Base-by-base conservation (phyloP, 2,113 vertebrate genomes). In the Callocephalon fimbriatum region DNA sequence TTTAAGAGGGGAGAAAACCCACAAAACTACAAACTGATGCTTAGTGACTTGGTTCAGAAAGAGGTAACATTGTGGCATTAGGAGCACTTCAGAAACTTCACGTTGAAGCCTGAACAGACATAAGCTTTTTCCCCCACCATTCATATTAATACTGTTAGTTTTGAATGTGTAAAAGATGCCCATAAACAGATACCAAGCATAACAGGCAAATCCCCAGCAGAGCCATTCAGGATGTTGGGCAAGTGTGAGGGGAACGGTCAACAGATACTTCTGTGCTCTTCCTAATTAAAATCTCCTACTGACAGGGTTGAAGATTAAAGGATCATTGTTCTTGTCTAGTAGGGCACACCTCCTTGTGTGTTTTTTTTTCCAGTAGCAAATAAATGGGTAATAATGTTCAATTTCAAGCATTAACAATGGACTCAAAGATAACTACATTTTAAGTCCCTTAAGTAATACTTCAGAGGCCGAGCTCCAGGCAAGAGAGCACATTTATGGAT, bases 291-390 rank as follows among this genome's bases (percentile, higher is more conserved):
- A n/a, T 25, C 11, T 70, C 25, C 5, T n/a, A 3, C 13, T 47
- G 26, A 20, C 45, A 78, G 50, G 4, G 0, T 0, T 10, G 25
- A 23, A 35, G 21, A 44, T 3, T 7, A 6, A 77, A 79, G 32
- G 5, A 48, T 8, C 10, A 17, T 27, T 38, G 17, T 25, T 25
- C 29, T 27, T 37, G 35, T 15, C 61, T n/a, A 26, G 13, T 4
- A n/a, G 7, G 18, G 19, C 38, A 42, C 14, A 44, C 6, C 9
- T 51, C 42, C 29, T 50, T 27, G 20, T 31, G 25, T 2, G 6
- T 58, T 23, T 66, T 12, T 66, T 12, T 42, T 65, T 76, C 22
- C 53, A 73, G 4, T 9, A 47, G 59, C 10, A 75, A 37, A 12
- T 51, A 58, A 45, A 40, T 1, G 1, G 9, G 22, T 50, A 31